Percentiles rank a stretch among this genome's conserved stretches.
Evolutionary conservation across 1,140 invertebrate species (phyloP).

Genomic region (Habropoda laboriosa): DNA sequence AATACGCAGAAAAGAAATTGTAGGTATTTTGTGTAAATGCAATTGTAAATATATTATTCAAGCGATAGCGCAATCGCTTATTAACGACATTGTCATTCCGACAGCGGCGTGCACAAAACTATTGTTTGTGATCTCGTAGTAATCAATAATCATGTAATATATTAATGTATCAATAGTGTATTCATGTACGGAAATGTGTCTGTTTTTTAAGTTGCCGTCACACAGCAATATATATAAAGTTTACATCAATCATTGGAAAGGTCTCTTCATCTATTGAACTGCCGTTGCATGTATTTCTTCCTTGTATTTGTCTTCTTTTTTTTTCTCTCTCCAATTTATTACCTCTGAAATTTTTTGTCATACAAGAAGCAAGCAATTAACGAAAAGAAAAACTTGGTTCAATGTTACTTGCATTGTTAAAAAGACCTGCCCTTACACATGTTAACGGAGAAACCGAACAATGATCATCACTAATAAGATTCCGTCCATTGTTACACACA

Average conservation of each 20-base stretch:
- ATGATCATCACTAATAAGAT: constrained; percentile 43
- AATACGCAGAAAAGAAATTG: constrained; percentile 54
- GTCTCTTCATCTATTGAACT: constrained; percentile 7
- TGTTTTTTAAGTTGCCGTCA: constrained; percentile 59
- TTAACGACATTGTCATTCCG: constrained; percentile 61
- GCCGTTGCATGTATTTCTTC: background rate
- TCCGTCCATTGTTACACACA: constrained; percentile 41
- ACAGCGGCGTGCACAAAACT: constrained; percentile 61
- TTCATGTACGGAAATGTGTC: constrained; percentile 56
- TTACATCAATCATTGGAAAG: constrained; percentile 38
- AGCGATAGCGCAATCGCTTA: constrained; percentile 59
- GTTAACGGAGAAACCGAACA: constrained; percentile 17
- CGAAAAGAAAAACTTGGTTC: background rate
- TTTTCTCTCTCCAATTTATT: background rate
- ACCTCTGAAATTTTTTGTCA: background rate
- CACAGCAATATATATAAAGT: constrained; percentile 48
- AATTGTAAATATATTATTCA: constrained; percentile 68
- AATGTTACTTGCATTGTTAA: background rate
- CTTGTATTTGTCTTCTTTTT: no score
- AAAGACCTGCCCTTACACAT: no score
- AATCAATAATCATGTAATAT: constrained; percentile 59
- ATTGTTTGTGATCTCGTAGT: constrained; percentile 60
- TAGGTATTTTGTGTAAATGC: constrained; percentile 69
- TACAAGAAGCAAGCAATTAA: background rate
- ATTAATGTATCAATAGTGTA: constrained; percentile 56